phyloP scores from a whole-genome alignment of 2,113 vertebrate species.

The Aegypius monachus region DNA sequence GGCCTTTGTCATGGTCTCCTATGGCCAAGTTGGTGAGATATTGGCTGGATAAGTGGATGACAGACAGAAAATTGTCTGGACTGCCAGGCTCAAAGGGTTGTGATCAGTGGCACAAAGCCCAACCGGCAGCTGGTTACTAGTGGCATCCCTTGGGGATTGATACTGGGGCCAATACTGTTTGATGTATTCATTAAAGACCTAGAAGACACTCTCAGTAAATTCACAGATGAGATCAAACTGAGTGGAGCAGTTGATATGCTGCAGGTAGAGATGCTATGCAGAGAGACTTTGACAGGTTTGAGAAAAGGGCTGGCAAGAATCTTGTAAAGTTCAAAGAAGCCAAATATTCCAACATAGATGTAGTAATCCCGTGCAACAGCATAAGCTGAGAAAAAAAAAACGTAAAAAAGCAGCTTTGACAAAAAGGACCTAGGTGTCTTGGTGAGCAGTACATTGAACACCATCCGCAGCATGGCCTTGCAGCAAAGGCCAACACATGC shows the following conservation, averaged over 20 bases:
- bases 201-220: background rate
- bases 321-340: background rate
- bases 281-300: background rate
- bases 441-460: background rate
- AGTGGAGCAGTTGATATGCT: background rate
- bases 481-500: background rate
- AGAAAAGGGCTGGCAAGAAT: background rate
- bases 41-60: background rate
- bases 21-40: background rate
- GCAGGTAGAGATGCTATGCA: background rate
- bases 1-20: background rate
- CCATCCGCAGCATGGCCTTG: background rate
- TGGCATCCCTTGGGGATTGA: background rate
- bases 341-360: background rate
- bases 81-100: background rate
- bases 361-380: background rate
- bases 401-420: background rate
- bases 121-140: background rate
- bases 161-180: background rate
- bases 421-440: background rate
- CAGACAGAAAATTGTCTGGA: background rate
- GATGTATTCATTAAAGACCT: background rate
- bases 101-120: background rate
- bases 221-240: background rate
- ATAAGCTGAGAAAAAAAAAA: background rate